Percentiles rank a stretch among this genome's conserved stretches.
Conservation (phyloP, 2,113 vertebrate genomes). For the Marcusenius ussheri region DNA sequence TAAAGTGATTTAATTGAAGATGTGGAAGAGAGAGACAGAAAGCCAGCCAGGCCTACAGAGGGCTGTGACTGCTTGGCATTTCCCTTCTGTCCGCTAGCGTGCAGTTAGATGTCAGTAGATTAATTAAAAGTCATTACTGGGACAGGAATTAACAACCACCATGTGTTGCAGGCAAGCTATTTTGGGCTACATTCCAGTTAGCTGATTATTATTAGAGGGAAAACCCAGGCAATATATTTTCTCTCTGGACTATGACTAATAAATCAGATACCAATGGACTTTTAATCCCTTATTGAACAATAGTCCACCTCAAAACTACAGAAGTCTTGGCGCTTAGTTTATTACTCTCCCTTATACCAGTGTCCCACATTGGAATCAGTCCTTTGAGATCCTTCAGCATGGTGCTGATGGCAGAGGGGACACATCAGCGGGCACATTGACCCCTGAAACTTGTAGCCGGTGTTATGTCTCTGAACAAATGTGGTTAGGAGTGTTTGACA, state of each 20-base stretch:
- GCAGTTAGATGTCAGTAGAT: background rate
- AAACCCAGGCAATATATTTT: background rate
- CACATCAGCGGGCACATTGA: background rate
- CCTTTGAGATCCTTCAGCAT: background rate
- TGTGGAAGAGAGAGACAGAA: background rate
- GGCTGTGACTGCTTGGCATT: background rate
- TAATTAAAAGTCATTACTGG: background rate
- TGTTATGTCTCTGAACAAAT: background rate
- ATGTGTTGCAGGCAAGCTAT: background rate
- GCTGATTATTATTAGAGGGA: background rate
- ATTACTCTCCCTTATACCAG: background rate
- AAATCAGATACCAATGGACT: background rate
- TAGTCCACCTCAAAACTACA: background rate
- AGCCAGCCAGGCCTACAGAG: background rate
- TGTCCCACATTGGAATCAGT: background rate
- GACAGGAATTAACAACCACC: background rate
- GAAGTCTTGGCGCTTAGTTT: background rate
- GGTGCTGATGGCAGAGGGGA: background rate
- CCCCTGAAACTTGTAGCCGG: background rate
- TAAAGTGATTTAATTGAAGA: background rate
- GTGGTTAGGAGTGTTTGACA: background rate
- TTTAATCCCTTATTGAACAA: background rate
- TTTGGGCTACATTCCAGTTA: background rate
- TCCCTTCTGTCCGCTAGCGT: background rate
- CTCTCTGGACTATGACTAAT: background rate